Conservation (phyloP, 1,140 invertebrate species). For the Lasaia peninsularis region DNA sequence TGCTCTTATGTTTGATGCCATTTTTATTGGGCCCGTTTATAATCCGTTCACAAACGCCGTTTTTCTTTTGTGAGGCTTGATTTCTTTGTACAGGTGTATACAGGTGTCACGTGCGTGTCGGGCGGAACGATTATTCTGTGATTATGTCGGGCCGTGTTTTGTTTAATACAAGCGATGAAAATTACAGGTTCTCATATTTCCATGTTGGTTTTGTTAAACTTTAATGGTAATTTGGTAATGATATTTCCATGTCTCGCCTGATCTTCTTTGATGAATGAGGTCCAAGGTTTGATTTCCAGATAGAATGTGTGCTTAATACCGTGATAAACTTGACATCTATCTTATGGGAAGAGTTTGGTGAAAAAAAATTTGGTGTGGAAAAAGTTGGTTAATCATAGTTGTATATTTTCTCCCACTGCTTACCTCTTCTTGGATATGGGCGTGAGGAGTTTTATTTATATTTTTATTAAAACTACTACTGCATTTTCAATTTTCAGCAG, state of each 20-base stretch:
- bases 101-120: background rate
- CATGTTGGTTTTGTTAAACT: background rate
- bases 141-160: slow-evolving; percentile 1
- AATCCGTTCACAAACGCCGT: slow-evolving; percentile 1
- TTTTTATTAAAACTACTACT: too few relatives aligned
- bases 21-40: background rate
- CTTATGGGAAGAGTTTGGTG: too few relatives aligned
- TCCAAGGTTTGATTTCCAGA: too few relatives aligned
- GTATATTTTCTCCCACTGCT: too few relatives aligned
- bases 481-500: too few relatives aligned
- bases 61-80: slow-evolving; percentile 6
- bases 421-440: too few relatives aligned
- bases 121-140: background rate
- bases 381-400: too few relatives aligned
- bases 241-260: background rate
- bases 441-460: too few relatives aligned
- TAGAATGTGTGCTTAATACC: too few relatives aligned
- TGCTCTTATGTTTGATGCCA: background rate
- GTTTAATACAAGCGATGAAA: slow-evolving; percentile 1
- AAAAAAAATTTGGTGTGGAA: too few relatives aligned
- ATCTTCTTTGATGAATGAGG: too few relatives aligned
- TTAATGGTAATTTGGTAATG: background rate
- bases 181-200: background rate
- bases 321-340: too few relatives aligned
- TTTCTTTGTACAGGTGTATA: slow-evolving; percentile 6